Evolutionary conservation across 2,888 invertebrate genomes (phyloP).

Genomic region (Antheraea yamamai): DNA sequence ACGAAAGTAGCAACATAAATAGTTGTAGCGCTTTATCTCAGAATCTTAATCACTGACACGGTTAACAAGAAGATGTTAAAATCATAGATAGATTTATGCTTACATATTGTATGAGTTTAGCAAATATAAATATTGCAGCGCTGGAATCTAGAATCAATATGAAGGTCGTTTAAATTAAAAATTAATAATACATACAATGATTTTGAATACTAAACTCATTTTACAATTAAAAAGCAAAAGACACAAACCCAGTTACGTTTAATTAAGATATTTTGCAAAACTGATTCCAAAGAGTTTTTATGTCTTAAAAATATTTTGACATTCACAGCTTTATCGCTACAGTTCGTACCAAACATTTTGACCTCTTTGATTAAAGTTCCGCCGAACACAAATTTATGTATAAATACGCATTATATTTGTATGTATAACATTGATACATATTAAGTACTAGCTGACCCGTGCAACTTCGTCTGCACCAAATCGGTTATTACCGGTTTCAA

Average conservation of each 20-base stretch:
- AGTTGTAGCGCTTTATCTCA: background rate
- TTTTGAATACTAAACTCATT: slow-evolving; percentile 3
- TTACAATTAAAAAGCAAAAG: slow-evolving; percentile 43
- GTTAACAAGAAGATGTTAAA: background rate
- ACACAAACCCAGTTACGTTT: slow-evolving; percentile 68
- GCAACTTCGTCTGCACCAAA: too few species aligned
- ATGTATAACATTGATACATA: too few species aligned
- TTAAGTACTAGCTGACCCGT: too few species aligned
- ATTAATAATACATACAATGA: background rate
- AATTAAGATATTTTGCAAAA: slow-evolving; percentile 76
- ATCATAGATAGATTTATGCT: background rate
- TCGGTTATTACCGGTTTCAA: too few species aligned
- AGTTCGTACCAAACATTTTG: too few species aligned
- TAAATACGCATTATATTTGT: too few species aligned
- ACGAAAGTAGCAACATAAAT: background rate
- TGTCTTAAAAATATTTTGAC: slow-evolving; percentile 45
- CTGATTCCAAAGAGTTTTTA: slow-evolving; percentile 63
- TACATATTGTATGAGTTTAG: background rate
- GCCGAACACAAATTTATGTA: too few species aligned
- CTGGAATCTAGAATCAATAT: background rate
- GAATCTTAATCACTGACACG: background rate
- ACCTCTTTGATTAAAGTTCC: too few species aligned
- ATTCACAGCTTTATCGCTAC: slow-evolving; percentile 24
- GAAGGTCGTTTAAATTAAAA: background rate
- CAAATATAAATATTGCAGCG: background rate